Evolutionary conservation across 2,888 invertebrate genomes (phyloP), one percentile per base, ranked within the genome.

Genomic region (Netelia fuscicornis): DNA sequence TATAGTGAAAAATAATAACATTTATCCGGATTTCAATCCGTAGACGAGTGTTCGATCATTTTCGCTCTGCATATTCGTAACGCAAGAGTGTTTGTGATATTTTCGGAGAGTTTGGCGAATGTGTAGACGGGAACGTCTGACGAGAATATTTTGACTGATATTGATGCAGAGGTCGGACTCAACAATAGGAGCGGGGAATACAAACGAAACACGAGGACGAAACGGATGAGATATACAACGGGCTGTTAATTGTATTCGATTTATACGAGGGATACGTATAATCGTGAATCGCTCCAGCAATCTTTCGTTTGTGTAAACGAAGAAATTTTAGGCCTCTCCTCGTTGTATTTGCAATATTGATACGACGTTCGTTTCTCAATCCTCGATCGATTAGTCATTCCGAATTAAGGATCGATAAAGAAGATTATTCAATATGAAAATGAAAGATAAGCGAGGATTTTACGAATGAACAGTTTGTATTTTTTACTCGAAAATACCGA

Each of bases 381-480:
- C 54, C n/a, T 13, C 52, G n/a, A 48, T 17, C 48, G n/a, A 37
- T 37, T 6, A 37, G 37, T 37, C 37, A 37, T 37, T 37, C 6
- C 48, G 48, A 52, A 25, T 13, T 11, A 75, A 64, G n/a, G 9
- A 52, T 48, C 23, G 25, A 68, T 23, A 9, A 13, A 25, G 44
- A n/a, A 30, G n/a, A 58, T 13, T 13, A 20, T 42, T n/a, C 11
- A 23, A 56, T 5, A 37, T 37, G 37, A 37, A 37, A 37, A 37
- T 37, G 37, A 5, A 37, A 44, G 20, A 74, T 60, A 48, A 37
- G 42, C 23, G 30, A n/a, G 37, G 10, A 56, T 56, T 8, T 81
- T 76, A 81, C 75, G 81, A 81, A 81, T 44, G 11, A 8, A 23
- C 11, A 52, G 76, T 75, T 75, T 60, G 74, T 78, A 71, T 56